These are phyloP conservation scores for Fistularia commersonii DNA, from an alignment of 2,797 vertebrate genomes.

Conservation along the genomic window DNA sequence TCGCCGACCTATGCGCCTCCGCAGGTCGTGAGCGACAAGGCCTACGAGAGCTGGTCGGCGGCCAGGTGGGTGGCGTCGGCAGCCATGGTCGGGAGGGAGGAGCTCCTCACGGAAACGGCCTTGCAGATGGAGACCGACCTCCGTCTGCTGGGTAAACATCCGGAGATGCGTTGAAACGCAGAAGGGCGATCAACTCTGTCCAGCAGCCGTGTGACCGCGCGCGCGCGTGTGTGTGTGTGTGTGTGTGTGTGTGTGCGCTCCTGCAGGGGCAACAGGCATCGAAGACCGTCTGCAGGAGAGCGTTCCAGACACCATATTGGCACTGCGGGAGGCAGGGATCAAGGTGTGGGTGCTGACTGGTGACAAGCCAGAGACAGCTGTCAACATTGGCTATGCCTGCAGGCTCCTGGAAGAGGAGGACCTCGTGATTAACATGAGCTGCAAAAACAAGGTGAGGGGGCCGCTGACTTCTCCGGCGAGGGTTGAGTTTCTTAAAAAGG, in stretches of 20 bases:
- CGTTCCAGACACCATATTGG: conserved; percentile 85
- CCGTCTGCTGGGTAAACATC: conserved; percentile 83
- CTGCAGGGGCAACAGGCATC: conserved; percentile 89
- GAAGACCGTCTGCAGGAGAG: conserved; percentile 93
- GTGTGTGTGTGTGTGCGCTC: conserved; percentile 15
- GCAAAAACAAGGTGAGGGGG: conserved; percentile 81
- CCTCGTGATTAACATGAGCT: conserved; percentile 89
- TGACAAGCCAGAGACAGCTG: conserved; percentile 93
- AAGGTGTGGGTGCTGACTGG: conserved; percentile 94
- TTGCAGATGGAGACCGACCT: conserved; percentile 85
- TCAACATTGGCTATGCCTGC: conserved; percentile 94
- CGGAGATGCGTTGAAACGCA: conserved; percentile 1
- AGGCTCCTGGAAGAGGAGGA: conserved; percentile 86
- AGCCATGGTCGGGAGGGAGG: conserved; percentile 84
- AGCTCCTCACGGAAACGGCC: conserved; percentile 83
- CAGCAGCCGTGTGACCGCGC: conserved; percentile 14
- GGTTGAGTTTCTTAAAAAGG: conserved; percentile 2
- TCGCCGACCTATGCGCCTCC: conserved; percentile 9
- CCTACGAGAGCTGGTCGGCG: conserved; percentile 81
- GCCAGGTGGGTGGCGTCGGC: conserved; percentile 80
- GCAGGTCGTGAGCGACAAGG: conserved; percentile 83
- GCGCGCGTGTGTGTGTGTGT: no score
- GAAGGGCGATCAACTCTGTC: conserved; percentile 9
- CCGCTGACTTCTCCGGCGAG: conserved; percentile 9
- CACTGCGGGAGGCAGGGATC: conserved; percentile 88